These are phyloP conservation scores for Beris chalybata DNA, from an alignment of 2,888 invertebrate species.

Conservation along the genomic window DNA sequence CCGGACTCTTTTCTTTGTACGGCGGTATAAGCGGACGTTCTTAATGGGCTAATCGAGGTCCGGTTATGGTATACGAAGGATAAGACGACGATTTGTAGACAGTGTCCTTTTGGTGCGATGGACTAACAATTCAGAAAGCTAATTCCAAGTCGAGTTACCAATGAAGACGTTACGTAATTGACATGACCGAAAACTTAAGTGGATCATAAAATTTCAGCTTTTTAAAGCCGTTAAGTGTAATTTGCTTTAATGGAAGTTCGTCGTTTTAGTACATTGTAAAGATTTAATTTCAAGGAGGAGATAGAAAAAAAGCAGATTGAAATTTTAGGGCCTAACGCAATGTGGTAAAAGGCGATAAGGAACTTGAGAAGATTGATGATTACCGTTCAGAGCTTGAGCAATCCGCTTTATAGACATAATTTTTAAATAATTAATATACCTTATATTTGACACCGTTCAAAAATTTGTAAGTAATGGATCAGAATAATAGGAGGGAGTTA, in stretches of 20 bases:
- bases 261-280: constrained; percentile 9
- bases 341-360: constrained; percentile 21
- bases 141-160: constrained; percentile 3
- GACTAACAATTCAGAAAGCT: not conserved
- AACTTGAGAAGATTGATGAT: constrained; percentile 19
- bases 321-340: not conserved
- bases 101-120: not conserved
- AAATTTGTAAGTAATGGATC: too few species aligned
- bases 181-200: constrained; percentile 23
- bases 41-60: too few species aligned
- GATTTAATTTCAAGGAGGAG: not conserved
- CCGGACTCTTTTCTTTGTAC: too few species aligned
- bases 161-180: constrained; percentile 19
- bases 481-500: too few species aligned
- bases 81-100: too few species aligned
- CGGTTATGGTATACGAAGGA: too few species aligned
- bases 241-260: constrained; percentile 23
- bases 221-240: constrained; percentile 21
- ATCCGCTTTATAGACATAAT: constrained; percentile 2
- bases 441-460: too few species aligned
- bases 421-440: not conserved
- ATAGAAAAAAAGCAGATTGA: constrained; percentile 10
- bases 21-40: too few species aligned
- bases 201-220: constrained; percentile 24
- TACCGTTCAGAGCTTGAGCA: not conserved